These are phyloP conservation scores for Acrocephalus scirpaceus DNA, from an alignment of 2,797 vertebrate genomes.

Conservation along the genomic window DNA sequence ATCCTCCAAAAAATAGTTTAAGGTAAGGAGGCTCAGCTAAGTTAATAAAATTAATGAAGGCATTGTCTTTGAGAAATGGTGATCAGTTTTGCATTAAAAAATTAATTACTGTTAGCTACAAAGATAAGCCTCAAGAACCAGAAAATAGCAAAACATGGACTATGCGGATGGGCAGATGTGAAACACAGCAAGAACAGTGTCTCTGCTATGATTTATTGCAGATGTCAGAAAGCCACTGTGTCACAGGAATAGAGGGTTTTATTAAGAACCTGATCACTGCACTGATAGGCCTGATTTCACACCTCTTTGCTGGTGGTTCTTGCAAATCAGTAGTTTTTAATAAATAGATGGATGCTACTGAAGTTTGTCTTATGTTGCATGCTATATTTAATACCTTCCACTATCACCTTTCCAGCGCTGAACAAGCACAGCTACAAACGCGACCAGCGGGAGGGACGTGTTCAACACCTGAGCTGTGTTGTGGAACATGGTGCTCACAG, in stretches of 20 bases:
- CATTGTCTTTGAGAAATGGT: not conserved
- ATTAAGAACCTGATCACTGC: not conserved
- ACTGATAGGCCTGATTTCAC: not conserved
- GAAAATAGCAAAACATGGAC: accelerated
- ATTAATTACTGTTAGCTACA: not conserved
- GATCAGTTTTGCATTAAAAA: not conserved
- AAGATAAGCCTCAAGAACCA: not conserved
- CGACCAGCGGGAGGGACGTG: not conserved
- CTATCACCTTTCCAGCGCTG: not conserved
- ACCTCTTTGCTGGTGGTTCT: not conserved
- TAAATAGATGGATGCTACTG: not conserved
- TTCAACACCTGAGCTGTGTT: not conserved
- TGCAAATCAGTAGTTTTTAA: not conserved
- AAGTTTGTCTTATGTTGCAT: accelerated
- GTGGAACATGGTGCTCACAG: not conserved
- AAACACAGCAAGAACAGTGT: not conserved
- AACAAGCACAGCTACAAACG: not conserved
- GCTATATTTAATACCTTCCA: not conserved
- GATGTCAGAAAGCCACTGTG: not conserved
- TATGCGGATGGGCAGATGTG: not conserved
- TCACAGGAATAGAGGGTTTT: not conserved
- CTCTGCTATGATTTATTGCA: not conserved
- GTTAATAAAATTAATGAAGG: not conserved
- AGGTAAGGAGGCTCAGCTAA: not conserved
- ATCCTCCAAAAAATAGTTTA: not conserved